These are phyloP conservation scores for Sinocyclocheilus anshuiensis DNA, from an alignment of 2,113 vertebrate species.

Conservation along the genomic window DNA sequence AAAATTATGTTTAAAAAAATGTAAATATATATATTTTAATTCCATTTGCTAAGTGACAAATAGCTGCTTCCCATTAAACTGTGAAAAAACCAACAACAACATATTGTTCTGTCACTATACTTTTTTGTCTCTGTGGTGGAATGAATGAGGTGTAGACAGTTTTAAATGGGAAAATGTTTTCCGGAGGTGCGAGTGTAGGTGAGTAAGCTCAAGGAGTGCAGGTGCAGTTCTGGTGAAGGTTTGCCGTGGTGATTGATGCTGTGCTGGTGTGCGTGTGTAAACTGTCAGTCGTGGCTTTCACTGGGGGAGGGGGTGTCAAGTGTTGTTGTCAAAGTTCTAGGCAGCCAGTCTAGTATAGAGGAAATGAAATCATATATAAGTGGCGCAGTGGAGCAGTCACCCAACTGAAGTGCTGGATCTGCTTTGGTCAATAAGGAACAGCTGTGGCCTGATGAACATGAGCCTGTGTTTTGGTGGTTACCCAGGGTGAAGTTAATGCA, in stretches of 20 bases:
- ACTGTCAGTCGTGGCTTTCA: neutral
- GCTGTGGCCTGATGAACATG: conserved; percentile 32
- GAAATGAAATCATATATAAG: conserved; percentile 36
- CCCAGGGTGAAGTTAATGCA: conserved; percentile 20
- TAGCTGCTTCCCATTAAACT: too few species aligned
- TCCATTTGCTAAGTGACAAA: conserved; percentile 7
- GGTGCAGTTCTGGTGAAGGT: conserved; percentile 12
- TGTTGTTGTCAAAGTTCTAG: neutral
- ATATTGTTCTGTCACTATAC: neutral
- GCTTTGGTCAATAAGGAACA: conserved; percentile 23
- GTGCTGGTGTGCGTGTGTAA: neutral
- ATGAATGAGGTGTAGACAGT: conserved; percentile 23
- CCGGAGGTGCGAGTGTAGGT: neutral
- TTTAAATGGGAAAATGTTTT: conserved; percentile 17
- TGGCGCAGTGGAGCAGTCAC: neutral
- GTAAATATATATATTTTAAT: neutral
- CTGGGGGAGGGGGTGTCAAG: neutral
- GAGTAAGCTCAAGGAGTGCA: neutral
- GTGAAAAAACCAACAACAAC: neutral
- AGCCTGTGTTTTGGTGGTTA: conserved; percentile 39
- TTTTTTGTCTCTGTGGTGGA: neutral
- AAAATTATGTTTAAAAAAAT: too few species aligned
- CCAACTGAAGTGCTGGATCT: conserved; percentile 14
- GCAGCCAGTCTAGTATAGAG: neutral
- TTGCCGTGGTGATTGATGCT: conserved; percentile 1